A percentile compares a stretch with the other conserved stretches of the same genome.
Conservation (phyloP, 1,140 invertebrate species). For the Hyphantria cunea region DNA sequence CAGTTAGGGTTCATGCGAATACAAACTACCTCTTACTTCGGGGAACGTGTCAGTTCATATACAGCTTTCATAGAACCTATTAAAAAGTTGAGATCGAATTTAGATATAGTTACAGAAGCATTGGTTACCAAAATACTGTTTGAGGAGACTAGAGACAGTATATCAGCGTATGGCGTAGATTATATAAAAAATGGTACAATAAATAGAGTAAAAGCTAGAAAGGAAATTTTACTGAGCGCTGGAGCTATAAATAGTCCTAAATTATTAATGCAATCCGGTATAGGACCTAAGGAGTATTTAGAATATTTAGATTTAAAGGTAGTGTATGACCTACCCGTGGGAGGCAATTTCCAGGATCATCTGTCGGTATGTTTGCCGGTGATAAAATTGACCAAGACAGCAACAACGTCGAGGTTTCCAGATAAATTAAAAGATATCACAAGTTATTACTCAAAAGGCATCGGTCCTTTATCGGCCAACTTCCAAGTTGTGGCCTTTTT, state of each 20-base stretch:
- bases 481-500: slow-evolving; percentile 85
- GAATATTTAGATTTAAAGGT: slow-evolving; percentile 80
- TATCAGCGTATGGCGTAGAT: slow-evolving; percentile 64
- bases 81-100: slow-evolving; percentile 83
- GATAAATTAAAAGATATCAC: slow-evolving; percentile 81
- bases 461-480: slow-evolving; percentile 82
- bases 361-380: slow-evolving; percentile 81
- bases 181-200: slow-evolving; percentile 68
- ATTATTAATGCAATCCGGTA: slow-evolving; percentile 77
- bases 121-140: slow-evolving; percentile 80
- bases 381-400: slow-evolving; percentile 80
- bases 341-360: slow-evolving; percentile 88
- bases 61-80: slow-evolving; percentile 69
- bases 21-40: slow-evolving; percentile 73
- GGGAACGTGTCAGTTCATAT: slow-evolving; percentile 74
- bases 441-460: slow-evolving; percentile 78
- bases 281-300: slow-evolving; percentile 76
- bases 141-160: slow-evolving; percentile 44
- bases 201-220: slow-evolving; percentile 56
- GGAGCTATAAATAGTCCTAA: slow-evolving; percentile 83
- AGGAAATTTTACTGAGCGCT: slow-evolving; percentile 83
- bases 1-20: slow-evolving; percentile 80
- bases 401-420: slow-evolving; percentile 77
- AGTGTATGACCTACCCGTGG: slow-evolving; percentile 85
- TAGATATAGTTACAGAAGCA: slow-evolving; percentile 85